Evolutionary conservation across 2,797 vertebrate species (phyloP), one percentile per base, ranked within the genome.

Genomic region (Syndactyla subalaris): DNA sequence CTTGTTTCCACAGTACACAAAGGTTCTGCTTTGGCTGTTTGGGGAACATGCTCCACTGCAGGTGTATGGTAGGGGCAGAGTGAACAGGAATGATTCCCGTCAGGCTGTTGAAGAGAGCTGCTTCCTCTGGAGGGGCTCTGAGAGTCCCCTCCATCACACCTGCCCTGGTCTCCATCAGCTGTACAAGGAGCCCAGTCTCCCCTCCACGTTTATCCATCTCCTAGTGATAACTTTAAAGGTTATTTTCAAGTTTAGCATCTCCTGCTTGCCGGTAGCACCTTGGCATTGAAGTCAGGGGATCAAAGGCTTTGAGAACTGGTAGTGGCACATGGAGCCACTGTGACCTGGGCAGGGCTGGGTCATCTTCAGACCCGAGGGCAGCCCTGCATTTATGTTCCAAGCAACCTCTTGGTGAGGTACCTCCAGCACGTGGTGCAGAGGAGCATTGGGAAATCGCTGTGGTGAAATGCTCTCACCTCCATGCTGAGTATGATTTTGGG

Each of bases 121-220:
- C 38, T 26, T 57, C 66, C 51, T 62, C 32, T 2, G 0, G 12
- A 49, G 71, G 30, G n/a, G 7, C 54, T 45, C 79, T 16, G 15
- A 41, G 45, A 76, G 10, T 43, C 59, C 43, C n/a, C 39, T 72
- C 22, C 34, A 5, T 62, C 67, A 23, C 45, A 10, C 23, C 76
- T 34, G 26, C 30, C 27, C 72, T 1, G 3, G 1, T 70, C 45
- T 38, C 41, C 48, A 14, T 39, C 3, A 0, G 3, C 61, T 85
- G 12, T 3, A 14, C 0, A 0, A 52, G 82, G 11, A 45, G 6
- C 65, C 20, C 16, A 4, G 11, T 17, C 38, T 43, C 14, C 32
- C 9, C 11, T 57, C 14, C 32, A 1, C 23, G 2, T 49, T 74
- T 14, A 2, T 16, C 58, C 16, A 9, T n/a, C 30, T 41, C 27